Base-by-base conservation (phyloP, 1,140 invertebrate species). In the Hydropsyche tenuis region DNA sequence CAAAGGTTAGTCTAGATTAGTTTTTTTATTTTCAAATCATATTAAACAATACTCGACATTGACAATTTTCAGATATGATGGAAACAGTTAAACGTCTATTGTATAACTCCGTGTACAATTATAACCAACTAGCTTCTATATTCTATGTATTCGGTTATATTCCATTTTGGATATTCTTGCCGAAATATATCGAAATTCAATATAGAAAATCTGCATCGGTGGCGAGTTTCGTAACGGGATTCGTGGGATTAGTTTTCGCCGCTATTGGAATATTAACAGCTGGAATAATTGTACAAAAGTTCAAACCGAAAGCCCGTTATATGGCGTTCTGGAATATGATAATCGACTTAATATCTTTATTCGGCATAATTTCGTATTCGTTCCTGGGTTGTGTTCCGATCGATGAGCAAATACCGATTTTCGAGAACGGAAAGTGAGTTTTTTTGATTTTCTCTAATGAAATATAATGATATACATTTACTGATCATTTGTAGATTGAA, bases 161-260 rank as follows among this genome's bases (percentile, higher is more conserved):
- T 81, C 91, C 91, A 0, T 93, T 91, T 77, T 91, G 89, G 87
- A 91, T 92, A 6, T 93, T 91, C 77, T 87, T 91, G 81, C 91
- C 91, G 0, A 93, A 93, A 79, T 93, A 92, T 72, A 90, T 93
- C 65, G 91, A 93, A 81, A 89, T 88, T 0, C 90, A 92, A 80
- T 93, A 92, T 79, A 87, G 89, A 73, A 89, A 92, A 77, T 91
- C 91, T 12, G 90, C 91, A 1, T 89, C 90, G 0, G 86, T 87
- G 0, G 90, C 91, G 0, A 84, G 89, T 25, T 80, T 91, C 64
- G 88, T 91, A 6, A 91, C 90, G 60, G 91, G 91, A 53, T 88
- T 87, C 3, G 89, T 92, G 4, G 90, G 91, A 2, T 81, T 94
- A 22, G 83, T 91, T 2, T 91, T 91, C 80, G 91, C 90, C n/a